These are phyloP conservation scores for Heliocidaris tuberculata DNA, from an alignment of 35 echinoderm and acorn worm species.

Conservation along the genomic window DNA sequence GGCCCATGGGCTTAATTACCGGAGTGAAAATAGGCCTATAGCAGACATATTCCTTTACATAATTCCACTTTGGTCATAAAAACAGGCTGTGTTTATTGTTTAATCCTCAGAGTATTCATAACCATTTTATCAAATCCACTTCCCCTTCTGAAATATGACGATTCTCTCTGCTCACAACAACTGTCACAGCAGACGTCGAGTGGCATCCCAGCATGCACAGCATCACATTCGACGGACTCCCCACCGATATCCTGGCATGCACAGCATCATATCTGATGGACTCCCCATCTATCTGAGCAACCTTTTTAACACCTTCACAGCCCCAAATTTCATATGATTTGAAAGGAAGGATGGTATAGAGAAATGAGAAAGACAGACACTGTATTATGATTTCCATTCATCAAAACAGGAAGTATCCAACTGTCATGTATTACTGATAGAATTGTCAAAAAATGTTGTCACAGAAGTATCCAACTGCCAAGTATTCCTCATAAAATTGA, in stretches of 20 bases:
- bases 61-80: too few relatives aligned
- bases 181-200: not conserved
- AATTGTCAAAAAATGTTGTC: too few relatives aligned
- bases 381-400: not conserved
- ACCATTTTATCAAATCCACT: not conserved
- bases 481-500: not conserved
- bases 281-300: not conserved
- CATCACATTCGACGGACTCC: not conserved
- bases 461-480: not conserved
- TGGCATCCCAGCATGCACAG: not conserved
- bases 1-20: not conserved
- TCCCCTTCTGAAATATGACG: not conserved
- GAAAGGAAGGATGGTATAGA: not conserved
- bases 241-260: not conserved
- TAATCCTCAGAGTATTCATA: not conserved
- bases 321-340: not conserved
- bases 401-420: slow-evolving; percentile 10
- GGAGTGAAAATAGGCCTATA: too few relatives aligned
- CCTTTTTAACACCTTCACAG: not conserved
- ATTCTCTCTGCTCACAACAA: not conserved
- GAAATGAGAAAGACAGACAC: not conserved
- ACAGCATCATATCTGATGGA: not conserved
- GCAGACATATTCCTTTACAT: too few relatives aligned
- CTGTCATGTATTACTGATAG: not conserved
- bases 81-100: not conserved